phyloP scores from a whole-genome alignment of 2,888 invertebrate species.

The Diogma glabrata region DNA sequence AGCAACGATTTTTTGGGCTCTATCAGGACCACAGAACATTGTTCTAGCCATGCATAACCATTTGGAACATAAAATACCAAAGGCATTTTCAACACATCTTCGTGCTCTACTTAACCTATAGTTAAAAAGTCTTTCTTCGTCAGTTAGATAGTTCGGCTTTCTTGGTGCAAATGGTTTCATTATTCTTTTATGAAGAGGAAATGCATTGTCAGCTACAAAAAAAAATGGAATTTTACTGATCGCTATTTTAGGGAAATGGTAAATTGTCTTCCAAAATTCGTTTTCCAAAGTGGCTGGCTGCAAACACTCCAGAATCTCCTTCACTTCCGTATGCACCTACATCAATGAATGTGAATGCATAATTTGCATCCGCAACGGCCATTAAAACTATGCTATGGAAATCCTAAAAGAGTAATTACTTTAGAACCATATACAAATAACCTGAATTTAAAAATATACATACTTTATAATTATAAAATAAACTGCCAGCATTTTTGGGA shows the following conservation, averaged over 20 bases:
- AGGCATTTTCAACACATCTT: background rate
- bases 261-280: background rate
- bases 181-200: constrained; percentile 8
- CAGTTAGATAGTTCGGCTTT: background rate
- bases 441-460: too few relatives aligned
- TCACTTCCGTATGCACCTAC: background rate
- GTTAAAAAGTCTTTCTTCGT: constrained; percentile 2
- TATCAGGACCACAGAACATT: background rate
- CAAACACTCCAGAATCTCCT: too few relatives aligned
- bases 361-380: too few relatives aligned
- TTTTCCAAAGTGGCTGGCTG: background rate
- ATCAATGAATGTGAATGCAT: background rate
- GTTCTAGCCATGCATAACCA: too few relatives aligned
- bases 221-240: background rate
- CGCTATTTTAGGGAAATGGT: background rate
- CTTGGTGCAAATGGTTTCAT: constrained; percentile 9
- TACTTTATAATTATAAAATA: constrained; percentile 4
- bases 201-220: background rate
- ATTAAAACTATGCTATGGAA: background rate
- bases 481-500: background rate
- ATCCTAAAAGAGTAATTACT: background rate
- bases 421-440: too few relatives aligned
- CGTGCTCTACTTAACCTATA: constrained; percentile 8
- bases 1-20: background rate
- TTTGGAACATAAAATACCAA: too few relatives aligned